Conservation (phyloP, 2,888 invertebrate genomes). For the Coenonympha glycerion region DNA sequence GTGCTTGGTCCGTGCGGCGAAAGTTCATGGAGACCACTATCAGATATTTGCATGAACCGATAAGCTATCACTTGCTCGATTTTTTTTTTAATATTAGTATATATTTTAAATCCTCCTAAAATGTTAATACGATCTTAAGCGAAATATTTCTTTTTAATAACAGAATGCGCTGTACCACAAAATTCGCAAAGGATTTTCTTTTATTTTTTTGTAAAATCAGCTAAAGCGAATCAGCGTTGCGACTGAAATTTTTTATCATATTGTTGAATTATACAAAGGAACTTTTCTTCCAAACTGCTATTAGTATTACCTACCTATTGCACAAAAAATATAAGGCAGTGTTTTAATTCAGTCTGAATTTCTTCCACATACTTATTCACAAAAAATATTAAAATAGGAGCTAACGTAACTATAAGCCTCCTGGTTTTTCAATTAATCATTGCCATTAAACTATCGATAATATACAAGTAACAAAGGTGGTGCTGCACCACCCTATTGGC, state of each 20-base stretch:
- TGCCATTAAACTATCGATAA: too few species aligned
- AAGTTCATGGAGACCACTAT: slow-evolving; percentile 18
- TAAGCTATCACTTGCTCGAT: slow-evolving; percentile 52
- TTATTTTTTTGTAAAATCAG: background rate
- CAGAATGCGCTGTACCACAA: slow-evolving; percentile 23
- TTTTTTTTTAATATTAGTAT: slow-evolving; percentile 37
- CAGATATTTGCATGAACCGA: slow-evolving; percentile 49
- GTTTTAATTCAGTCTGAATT: too few species aligned
- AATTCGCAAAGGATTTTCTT: background rate
- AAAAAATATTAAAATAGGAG: too few species aligned
- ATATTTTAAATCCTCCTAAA: slow-evolving; percentile 46
- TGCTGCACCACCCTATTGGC: too few species aligned
- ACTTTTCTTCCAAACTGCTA: background rate
- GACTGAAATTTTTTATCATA: too few species aligned
- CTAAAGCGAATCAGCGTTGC: background rate
- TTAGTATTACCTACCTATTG: background rate
- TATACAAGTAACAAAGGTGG: too few species aligned
- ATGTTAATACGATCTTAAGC: slow-evolving; percentile 64
- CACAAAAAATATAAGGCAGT: too few species aligned
- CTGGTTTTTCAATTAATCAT: too few species aligned
- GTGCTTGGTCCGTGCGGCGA: background rate
- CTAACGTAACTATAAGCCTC: too few species aligned
- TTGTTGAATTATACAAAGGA: background rate
- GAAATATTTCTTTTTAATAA: slow-evolving; percentile 47
- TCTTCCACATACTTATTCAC: too few species aligned